These are phyloP conservation scores for Agelas oroides DNA, from an alignment of 37 sponge, comb jelly and placozoan species.

Conservation along the genomic window DNA sequence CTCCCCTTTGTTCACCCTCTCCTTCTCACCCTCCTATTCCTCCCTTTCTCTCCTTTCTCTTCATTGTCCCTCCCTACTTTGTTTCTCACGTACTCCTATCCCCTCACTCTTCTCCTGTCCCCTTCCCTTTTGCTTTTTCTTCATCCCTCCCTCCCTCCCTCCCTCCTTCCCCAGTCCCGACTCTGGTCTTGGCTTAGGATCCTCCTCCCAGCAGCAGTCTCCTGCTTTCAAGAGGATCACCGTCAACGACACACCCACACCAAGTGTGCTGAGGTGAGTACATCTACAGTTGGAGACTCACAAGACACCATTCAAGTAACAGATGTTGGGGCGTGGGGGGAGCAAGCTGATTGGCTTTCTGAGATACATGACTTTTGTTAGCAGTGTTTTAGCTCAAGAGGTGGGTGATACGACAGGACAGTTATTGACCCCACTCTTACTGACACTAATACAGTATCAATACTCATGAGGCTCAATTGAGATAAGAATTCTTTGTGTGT, in stretches of 20 bases:
- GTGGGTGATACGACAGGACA: too few relatives aligned
- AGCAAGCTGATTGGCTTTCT: too few relatives aligned
- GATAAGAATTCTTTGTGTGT: too few relatives aligned
- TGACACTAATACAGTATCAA: too few relatives aligned
- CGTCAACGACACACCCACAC: conserved; percentile 21
- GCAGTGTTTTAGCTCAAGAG: too few relatives aligned
- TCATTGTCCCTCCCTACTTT: background rate
- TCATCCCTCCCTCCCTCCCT: too few relatives aligned
- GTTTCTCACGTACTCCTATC: background rate
- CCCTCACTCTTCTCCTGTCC: background rate
- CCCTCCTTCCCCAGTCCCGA: conserved; percentile 12
- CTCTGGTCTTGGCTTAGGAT: conserved; percentile 45
- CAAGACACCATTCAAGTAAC: too few relatives aligned
- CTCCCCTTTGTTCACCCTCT: background rate
- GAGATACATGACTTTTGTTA: too few relatives aligned
- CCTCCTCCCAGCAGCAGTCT: conserved; percentile 62
- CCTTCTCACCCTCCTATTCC: background rate
- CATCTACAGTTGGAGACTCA: too few relatives aligned
- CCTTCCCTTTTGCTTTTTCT: background rate
- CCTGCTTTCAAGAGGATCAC: conserved; percentile 77
- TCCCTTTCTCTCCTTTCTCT: background rate
- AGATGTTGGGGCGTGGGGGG: too few relatives aligned
- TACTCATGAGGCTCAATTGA: too few relatives aligned
- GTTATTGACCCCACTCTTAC: too few relatives aligned
- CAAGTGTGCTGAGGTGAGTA: conserved; percentile 29